These are phyloP conservation scores for Darevskia nairensis DNA, from an alignment of 2,797 vertebrate genomes.

Conservation along the genomic window DNA sequence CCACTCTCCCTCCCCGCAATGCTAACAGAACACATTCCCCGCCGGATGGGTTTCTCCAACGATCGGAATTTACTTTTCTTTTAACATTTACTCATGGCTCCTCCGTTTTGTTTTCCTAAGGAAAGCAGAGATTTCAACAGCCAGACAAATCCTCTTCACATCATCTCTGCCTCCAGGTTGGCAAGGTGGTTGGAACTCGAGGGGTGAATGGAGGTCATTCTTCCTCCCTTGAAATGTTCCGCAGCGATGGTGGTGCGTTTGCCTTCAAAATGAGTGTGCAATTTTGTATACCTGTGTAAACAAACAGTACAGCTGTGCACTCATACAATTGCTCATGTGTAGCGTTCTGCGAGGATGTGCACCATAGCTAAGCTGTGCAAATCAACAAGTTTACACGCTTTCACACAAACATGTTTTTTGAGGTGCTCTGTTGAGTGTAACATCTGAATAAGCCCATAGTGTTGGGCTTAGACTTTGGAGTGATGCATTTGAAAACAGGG, in stretches of 20 bases:
- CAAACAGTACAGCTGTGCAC: too few species aligned
- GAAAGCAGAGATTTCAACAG: conserved; percentile 55
- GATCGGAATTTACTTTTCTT: conserved; percentile 55
- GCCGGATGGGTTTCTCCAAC: conserved; percentile 43
- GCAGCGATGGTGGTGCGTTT: background rate
- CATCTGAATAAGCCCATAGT: background rate
- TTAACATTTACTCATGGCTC: conserved; percentile 66
- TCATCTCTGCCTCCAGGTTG: conserved; percentile 20
- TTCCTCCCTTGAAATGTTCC: background rate
- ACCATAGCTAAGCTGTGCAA: too few species aligned
- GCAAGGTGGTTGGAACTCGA: conserved; percentile 13
- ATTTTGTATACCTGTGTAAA: too few species aligned
- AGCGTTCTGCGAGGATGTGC: too few species aligned
- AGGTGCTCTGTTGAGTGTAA: too few species aligned
- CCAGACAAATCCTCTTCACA: conserved; percentile 32
- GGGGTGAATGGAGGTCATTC: background rate
- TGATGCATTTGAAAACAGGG: too few species aligned
- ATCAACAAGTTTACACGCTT: too few species aligned
- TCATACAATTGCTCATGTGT: too few species aligned
- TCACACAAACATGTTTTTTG: too few species aligned
- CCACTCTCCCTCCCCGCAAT: background rate
- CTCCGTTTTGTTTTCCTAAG: conserved; percentile 52
- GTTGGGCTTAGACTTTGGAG: background rate
- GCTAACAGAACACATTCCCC: conserved; percentile 41
- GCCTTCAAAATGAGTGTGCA: too few species aligned